Conservation (phyloP, 1,140 invertebrate genomes). For the Drosophila bocqueti region DNA sequence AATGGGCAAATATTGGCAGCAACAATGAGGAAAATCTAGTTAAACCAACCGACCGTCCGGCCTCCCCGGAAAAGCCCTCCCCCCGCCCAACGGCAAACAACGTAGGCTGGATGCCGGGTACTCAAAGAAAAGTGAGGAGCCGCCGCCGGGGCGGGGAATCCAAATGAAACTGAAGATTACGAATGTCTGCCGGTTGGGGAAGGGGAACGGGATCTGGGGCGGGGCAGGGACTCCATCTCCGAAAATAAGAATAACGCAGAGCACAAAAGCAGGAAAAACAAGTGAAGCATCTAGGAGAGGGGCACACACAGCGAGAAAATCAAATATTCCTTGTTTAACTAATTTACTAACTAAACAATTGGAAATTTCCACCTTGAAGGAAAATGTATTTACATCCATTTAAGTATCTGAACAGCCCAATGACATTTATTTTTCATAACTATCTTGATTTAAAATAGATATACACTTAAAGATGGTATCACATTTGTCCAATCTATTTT, state of each 20-base stretch:
- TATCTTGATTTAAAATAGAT: neutral
- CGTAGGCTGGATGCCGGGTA: constrained; percentile 5
- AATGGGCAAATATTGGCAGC: constrained; percentile 71
- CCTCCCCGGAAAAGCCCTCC: constrained; percentile 17
- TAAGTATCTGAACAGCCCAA: no score
- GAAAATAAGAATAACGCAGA: constrained; percentile 53
- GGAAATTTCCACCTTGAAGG: no score
- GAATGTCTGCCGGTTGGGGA: constrained; percentile 47
- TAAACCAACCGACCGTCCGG: constrained; percentile 44
- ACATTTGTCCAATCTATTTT: neutral
- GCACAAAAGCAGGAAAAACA: constrained; percentile 47
- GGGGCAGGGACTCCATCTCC: constrained; percentile 14
- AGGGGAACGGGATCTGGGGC: neutral
- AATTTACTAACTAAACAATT: neutral
- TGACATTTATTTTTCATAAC: neutral
- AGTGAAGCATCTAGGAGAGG: neutral
- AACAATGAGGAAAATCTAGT: constrained; percentile 69
- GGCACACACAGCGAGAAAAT: constrained; percentile 8
- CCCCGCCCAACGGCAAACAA: constrained; percentile 21
- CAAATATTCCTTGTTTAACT: neutral
- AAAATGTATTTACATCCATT: neutral
- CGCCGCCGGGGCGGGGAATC: neutral
- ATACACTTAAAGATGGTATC: no score
- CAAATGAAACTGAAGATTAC: constrained; percentile 65
- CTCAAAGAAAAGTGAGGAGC: constrained; percentile 2